These are phyloP conservation scores for Gobio occitaniae DNA, from an alignment of 2,797 vertebrate species.

Conservation along the genomic window DNA sequence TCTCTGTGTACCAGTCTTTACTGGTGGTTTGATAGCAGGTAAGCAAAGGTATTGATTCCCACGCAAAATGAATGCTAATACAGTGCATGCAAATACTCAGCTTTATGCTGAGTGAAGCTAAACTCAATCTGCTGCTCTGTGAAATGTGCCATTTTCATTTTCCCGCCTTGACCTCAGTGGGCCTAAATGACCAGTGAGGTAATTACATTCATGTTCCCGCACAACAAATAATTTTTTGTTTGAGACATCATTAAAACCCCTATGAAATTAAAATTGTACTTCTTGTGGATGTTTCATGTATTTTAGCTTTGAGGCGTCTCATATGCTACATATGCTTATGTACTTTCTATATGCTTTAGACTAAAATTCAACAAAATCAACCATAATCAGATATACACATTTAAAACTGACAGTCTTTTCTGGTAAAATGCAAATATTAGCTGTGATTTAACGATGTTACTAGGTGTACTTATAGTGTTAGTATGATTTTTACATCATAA, in stretches of 20 bases:
- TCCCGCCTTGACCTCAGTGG: slow-evolving; percentile 41
- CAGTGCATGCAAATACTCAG: slow-evolving; percentile 53
- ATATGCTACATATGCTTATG: background rate
- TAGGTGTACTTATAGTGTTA: too few species aligned
- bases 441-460: too few species aligned
- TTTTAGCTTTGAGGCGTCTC: slow-evolving; percentile 12
- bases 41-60: slow-evolving; percentile 34
- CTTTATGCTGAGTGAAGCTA: slow-evolving; percentile 45
- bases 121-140: slow-evolving; percentile 53
- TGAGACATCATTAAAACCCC: slow-evolving; percentile 28
- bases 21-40: slow-evolving; percentile 29
- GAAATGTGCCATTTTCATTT: slow-evolving; percentile 63
- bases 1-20: background rate
- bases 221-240: slow-evolving; percentile 61
- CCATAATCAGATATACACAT: background rate
- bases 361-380: background rate
- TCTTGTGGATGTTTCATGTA: slow-evolving; percentile 24
- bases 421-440: background rate
- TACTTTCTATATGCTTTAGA: background rate
- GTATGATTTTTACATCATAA: too few species aligned
- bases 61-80: slow-evolving; percentile 29
- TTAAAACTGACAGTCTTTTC: slow-evolving; percentile 1
- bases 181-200: slow-evolving; percentile 59
- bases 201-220: slow-evolving; percentile 62
- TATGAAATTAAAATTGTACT: slow-evolving; percentile 19